Evolutionary conservation across 2,113 vertebrate species (phyloP), one percentile per base, ranked within the genome.

Genomic region (Triplophysa tibetana): DNA sequence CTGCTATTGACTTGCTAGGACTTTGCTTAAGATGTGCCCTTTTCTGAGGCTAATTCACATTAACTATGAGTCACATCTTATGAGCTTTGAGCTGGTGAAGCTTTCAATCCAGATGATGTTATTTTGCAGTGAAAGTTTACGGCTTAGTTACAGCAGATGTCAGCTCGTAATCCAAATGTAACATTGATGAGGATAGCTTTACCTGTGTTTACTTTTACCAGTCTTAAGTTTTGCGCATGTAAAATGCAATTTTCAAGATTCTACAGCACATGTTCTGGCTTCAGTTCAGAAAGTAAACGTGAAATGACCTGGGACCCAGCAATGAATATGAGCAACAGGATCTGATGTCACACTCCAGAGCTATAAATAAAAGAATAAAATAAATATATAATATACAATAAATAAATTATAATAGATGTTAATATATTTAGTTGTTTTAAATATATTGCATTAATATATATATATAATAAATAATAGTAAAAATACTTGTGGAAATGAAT

Each of bases 21-120:
- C 69, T 72, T 72, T 43, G 54, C 54, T 60, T 73, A 73, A 43
- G 33, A 73, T 73, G 54, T 73, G 19, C 33, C 41, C 41, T 23
- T 33, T n/a, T 73, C n/a, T 21, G 33, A 73, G 54, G 70, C 70
- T 73, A 60, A 60, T 73, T 73, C 70, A 73, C 70, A 73, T 60
- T 60, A 73, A 23, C 70, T 43, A 43, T 60, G 70, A 73, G 54
- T 73, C 70, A 60, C 12, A 3, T 73, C 70, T 58, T 60, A 73
- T 41, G 70, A 43, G 33, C n/a, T 60, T 41, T 4, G n/a, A 60
- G n/a, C 54, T 73, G 69, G 69, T 7, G 33, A 38, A 38, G 33
- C 33, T 38, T 7, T 54, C 54, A 73, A 43, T 23, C 60, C 33
- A 41, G 70, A 58, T 72, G 26, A 72, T 26, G 19, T 41, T 54